Evolutionary conservation across 64 coral and sea anemone species (phyloP).

Genomic region (Pocillopora verrucosa): DNA sequence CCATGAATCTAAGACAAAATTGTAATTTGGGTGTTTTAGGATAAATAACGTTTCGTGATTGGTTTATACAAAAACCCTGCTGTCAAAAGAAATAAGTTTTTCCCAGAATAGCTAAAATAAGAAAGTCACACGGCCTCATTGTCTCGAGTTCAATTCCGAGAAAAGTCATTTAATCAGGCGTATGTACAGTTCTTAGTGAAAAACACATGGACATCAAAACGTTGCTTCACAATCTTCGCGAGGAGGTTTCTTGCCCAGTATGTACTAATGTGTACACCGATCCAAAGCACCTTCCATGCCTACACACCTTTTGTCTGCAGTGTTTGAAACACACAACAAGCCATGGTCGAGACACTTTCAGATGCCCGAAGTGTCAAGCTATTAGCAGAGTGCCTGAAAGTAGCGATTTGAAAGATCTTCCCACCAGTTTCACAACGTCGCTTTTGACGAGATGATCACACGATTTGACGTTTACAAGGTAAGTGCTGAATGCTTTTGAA

Average conservation of each 20-base stretch:
- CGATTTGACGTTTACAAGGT: constrained; percentile 83
- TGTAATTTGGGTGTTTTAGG: no score
- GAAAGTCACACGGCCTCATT: neutral
- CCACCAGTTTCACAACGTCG: constrained; percentile 49
- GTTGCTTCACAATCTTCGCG: neutral
- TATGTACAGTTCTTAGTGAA: neutral
- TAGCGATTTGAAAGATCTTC: constrained; percentile 6
- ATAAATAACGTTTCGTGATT: neutral
- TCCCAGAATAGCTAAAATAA: neutral
- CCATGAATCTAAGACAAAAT: no score
- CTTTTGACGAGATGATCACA: constrained; percentile 77
- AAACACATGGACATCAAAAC: neutral
- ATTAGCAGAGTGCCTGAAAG: neutral
- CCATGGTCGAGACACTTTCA: neutral
- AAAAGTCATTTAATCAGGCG: neutral
- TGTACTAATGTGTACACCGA: neutral
- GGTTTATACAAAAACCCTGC: neutral
- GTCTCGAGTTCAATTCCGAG: neutral
- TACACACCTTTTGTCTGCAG: constrained; percentile 7
- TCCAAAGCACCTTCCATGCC: constrained; percentile 12
- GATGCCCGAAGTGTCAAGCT: neutral
- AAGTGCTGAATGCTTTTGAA: neutral
- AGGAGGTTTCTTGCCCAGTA: constrained; percentile 4
- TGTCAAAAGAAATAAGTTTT: neutral
- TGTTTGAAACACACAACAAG: neutral